phyloP scores from a whole-genome alignment of 2,888 invertebrate genomes.

The Timandra comae region DNA sequence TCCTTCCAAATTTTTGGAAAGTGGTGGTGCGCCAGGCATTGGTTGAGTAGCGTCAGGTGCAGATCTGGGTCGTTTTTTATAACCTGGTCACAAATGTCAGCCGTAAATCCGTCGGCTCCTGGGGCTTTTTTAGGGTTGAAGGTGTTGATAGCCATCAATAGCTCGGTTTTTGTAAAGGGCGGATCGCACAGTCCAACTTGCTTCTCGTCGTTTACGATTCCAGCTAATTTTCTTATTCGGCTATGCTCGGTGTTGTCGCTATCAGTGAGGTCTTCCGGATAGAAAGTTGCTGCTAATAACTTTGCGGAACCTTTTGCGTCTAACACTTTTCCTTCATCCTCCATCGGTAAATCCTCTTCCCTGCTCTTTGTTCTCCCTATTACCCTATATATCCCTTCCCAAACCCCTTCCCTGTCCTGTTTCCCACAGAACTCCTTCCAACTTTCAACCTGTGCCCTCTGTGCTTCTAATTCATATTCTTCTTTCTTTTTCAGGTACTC shows the following conservation, averaged over 20 bases:
- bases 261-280: constrained; percentile 2
- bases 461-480: constrained; percentile 9
- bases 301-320: constrained; percentile 1
- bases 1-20: constrained; percentile 19
- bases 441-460: constrained; percentile 10
- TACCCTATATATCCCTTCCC: constrained; percentile 9
- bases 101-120: constrained; percentile 20
- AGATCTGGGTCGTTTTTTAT: constrained; percentile 4
- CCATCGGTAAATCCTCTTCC: constrained; percentile 3
- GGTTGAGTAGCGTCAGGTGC: constrained; percentile 15
- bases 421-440: constrained; percentile 17
- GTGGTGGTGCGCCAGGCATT: constrained; percentile 9
- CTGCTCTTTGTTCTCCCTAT: constrained; percentile 4
- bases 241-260: constrained; percentile 7
- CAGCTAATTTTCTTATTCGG: neutral
- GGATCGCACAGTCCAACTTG: constrained; percentile 10
- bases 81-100: constrained; percentile 20
- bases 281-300: constrained; percentile 7
- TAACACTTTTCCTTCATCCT: neutral
- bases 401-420: constrained; percentile 7
- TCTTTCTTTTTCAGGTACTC: constrained; percentile 15
- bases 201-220: constrained; percentile 3
- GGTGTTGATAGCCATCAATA: neutral
- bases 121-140: constrained; percentile 22
- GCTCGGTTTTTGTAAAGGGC: constrained; percentile 13